Percentiles rank a stretch among this genome's conserved stretches.
phyloP scores from a whole-genome alignment of 2,888 invertebrate genomes.

The Mesorhabditis sp. region DNA sequence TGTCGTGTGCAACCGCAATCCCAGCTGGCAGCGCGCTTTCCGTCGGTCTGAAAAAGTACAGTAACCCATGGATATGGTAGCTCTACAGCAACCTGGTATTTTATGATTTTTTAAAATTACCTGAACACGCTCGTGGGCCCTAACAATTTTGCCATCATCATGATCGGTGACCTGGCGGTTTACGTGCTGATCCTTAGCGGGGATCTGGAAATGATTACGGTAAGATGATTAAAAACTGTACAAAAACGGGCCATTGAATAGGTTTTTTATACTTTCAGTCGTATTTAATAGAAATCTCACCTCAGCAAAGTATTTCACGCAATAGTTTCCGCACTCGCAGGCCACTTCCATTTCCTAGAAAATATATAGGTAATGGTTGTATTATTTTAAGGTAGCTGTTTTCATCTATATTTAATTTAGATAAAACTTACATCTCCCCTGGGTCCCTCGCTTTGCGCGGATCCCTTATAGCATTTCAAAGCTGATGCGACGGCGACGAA shows the following conservation, averaged over 20 bases:
- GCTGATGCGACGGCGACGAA: not conserved
- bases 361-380: too few species aligned
- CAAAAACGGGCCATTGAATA: not conserved
- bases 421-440: too few species aligned
- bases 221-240: not conserved
- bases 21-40: not conserved
- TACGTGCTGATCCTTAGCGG: too few species aligned
- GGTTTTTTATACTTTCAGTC: not conserved
- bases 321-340: not conserved
- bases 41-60: not conserved
- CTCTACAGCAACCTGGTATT: too few species aligned
- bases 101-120: too few species aligned
- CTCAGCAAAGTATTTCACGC: slow-evolving; percentile 1
- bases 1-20: not conserved
- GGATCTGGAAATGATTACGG: not conserved
- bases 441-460: too few species aligned
- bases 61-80: too few species aligned
- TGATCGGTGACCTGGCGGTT: too few species aligned
- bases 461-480: not conserved
- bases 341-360: not conserved
- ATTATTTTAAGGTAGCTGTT: too few species aligned
- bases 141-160: too few species aligned
- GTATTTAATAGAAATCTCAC: not conserved
- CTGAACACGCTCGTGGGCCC: too few species aligned
- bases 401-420: too few species aligned